These are phyloP conservation scores for Danionella dracula DNA, from an alignment of 2,797 vertebrate species.

Conservation along the genomic window DNA sequence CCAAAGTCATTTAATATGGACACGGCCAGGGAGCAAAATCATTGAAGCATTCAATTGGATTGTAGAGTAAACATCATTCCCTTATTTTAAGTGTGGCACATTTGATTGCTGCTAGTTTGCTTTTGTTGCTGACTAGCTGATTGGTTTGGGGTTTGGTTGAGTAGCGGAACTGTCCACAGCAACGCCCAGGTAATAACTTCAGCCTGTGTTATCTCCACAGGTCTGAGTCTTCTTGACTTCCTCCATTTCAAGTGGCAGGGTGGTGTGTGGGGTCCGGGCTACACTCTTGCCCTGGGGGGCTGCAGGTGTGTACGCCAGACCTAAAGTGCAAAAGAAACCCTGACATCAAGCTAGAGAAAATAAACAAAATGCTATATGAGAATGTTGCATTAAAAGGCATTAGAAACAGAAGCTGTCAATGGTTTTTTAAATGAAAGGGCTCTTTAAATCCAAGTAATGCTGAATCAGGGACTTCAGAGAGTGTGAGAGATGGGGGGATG, in stretches of 20 bases:
- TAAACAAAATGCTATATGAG: conserved; percentile 47
- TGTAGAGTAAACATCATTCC: conserved; percentile 12
- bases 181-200: conserved; percentile 32
- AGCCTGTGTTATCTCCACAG: conserved; percentile 55
- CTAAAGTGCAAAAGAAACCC: conserved; percentile 31
- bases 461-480: conserved; percentile 37
- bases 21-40: not conserved
- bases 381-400: conserved; percentile 37
- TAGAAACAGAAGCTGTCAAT: conserved; percentile 27
- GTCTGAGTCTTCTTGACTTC: conserved; percentile 47
- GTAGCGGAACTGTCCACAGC: not conserved
- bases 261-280: conserved; percentile 38
- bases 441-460: conserved; percentile 39
- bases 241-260: conserved; percentile 27
- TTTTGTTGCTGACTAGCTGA: conserved; percentile 10
- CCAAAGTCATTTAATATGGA: not conserved
- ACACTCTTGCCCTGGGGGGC: conserved; percentile 33
- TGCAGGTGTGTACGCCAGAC: conserved; percentile 44
- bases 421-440: conserved; percentile 21
- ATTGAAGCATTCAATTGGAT: not conserved
- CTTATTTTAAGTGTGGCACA: conserved; percentile 8
- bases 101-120: conserved; percentile 7
- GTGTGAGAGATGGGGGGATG: conserved; percentile 41
- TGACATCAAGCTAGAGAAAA: conserved; percentile 37
- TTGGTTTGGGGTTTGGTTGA: conserved; percentile 11